These are phyloP conservation scores for Lymantria monacha DNA, from an alignment of 2,888 invertebrate species.

Conservation along the genomic window DNA sequence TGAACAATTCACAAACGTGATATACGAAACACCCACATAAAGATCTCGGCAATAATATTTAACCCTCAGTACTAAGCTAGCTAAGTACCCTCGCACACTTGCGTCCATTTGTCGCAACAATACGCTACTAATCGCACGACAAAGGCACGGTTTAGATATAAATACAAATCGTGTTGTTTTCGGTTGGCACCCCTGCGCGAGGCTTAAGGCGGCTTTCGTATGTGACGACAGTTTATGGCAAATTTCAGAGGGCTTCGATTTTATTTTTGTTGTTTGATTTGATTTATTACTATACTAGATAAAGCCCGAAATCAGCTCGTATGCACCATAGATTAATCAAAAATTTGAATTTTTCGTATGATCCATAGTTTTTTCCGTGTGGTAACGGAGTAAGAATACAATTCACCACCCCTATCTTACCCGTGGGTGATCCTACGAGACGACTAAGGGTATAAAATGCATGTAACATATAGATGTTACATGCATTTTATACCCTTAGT, in stretches of 20 bases:
- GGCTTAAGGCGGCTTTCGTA: constrained; percentile 27
- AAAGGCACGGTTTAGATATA: constrained; percentile 76
- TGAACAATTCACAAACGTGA: constrained; percentile 1
- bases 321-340: no score
- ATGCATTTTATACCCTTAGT: no score
- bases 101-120: constrained; percentile 56
- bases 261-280: constrained; percentile 5
- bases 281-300: constrained; percentile 2
- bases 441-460: no score
- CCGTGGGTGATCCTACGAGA: no score
- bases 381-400: no score
- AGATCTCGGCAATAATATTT: constrained; percentile 30
- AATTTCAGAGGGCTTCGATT: constrained; percentile 4
- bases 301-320: background rate
- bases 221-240: constrained; percentile 9
- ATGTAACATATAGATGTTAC: no score
- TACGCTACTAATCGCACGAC: constrained; percentile 75
- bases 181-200: constrained; percentile 58
- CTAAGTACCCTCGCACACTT: constrained; percentile 55
- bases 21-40: constrained; percentile 21
- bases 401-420: no score
- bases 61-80: constrained; percentile 37
- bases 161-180: constrained; percentile 81
- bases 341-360: no score
- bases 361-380: no score